Conservation (phyloP, 2,797 vertebrate genomes). For the Acomys russatus region DNA sequence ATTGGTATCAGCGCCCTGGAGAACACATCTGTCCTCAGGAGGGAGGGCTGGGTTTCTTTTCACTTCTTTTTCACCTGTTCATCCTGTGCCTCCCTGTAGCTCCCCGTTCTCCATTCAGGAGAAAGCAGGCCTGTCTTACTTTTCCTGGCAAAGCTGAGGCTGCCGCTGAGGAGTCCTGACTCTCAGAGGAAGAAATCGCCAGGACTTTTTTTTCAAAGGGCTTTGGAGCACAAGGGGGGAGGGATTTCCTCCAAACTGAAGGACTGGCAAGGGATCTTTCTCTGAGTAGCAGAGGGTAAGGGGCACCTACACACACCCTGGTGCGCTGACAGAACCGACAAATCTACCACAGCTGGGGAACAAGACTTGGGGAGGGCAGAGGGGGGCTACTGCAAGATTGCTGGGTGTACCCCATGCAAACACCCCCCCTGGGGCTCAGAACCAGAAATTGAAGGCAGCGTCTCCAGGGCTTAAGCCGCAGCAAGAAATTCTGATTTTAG, state of each 20-base stretch:
- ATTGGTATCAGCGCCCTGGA: neutral
- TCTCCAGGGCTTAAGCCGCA: neutral
- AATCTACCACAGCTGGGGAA: neutral
- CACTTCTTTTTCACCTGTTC: neutral
- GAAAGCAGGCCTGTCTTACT: neutral
- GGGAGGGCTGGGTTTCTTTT: neutral
- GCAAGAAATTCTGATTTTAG: conserved; percentile 48
- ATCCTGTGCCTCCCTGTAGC: neutral
- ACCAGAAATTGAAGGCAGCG: neutral
- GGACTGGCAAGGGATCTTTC: neutral
- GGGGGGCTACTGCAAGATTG: neutral
- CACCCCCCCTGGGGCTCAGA: neutral
- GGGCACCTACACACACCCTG: neutral
- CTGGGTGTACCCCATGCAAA: neutral
- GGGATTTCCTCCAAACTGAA: conserved; percentile 10
- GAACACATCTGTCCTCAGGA: neutral
- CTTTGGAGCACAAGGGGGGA: neutral
- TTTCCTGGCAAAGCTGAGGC: neutral
- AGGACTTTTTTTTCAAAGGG: neutral
- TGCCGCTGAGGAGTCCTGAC: neutral
- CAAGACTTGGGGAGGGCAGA: neutral
- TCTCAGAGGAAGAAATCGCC: conserved; percentile 26
- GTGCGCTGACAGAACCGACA: neutral
- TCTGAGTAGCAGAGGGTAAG: neutral
- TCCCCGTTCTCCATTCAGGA: conserved; percentile 4